Percentiles rank a stretch among this genome's conserved stretches.
Conservation (phyloP, 2,888 invertebrate species). For the Serrognathus titanus region DNA sequence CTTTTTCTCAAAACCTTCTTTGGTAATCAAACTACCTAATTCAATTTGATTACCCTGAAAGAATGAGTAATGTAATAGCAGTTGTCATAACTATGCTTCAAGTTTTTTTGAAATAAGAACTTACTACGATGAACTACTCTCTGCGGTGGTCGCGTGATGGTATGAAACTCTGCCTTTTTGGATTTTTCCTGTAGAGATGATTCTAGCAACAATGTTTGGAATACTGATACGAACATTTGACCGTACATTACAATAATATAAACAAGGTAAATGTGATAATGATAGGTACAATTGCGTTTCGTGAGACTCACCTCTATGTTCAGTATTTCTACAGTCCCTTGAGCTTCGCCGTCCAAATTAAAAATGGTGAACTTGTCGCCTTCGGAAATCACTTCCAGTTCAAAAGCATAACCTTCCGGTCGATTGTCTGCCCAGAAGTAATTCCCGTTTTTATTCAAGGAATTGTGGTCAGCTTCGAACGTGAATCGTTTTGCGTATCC, state of each 20-base stretch:
- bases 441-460: constrained; percentile 64
- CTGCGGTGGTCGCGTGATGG: constrained; percentile 9
- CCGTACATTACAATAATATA: constrained; percentile 4
- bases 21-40: constrained; percentile 44
- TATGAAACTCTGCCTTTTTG: constrained; percentile 21
- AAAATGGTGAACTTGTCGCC: constrained; percentile 72
- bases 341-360: constrained; percentile 61
- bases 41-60: constrained; percentile 54
- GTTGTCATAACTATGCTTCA: constrained; percentile 13
- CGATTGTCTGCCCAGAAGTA: constrained; percentile 78
- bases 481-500: constrained; percentile 73
- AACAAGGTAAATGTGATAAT: too few species aligned
- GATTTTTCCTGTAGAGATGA: constrained; percentile 26
- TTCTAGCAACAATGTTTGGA: constrained; percentile 30
- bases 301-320: constrained; percentile 58
- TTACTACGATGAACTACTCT: constrained; percentile 38
- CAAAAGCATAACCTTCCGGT: constrained; percentile 70
- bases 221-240: constrained; percentile 25
- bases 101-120: constrained; percentile 37
- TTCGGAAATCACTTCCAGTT: constrained; percentile 62
- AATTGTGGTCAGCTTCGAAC: constrained; percentile 61
- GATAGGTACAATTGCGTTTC: not conserved
- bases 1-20: constrained; percentile 56
- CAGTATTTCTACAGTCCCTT: constrained; percentile 64
- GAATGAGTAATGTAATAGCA: constrained; percentile 39